phyloP scores from a whole-genome alignment of 2,888 invertebrate species.

The Chrysolina haemoptera region DNA sequence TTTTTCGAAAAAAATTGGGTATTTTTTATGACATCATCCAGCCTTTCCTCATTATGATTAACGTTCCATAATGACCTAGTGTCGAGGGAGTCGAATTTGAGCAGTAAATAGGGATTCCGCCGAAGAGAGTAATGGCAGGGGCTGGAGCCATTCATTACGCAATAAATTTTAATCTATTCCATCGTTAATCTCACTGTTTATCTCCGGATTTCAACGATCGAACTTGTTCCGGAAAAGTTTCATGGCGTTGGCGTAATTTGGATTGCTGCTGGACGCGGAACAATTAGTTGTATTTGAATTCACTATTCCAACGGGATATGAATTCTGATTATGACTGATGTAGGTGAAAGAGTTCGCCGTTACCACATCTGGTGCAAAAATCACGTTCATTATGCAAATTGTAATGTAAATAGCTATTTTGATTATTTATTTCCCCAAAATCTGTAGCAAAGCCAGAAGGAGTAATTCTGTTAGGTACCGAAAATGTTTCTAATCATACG shows the following conservation, averaged over 20 bases:
- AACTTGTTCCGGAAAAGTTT: conserved; percentile 9
- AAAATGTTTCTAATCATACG: no score
- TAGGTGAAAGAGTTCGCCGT: no score
- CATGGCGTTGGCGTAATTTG: neutral
- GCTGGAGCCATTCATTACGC: conserved; percentile 19
- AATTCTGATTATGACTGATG: no score
- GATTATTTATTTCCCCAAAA: no score
- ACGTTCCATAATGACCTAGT: conserved; percentile 20
- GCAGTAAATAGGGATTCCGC: conserved; percentile 6
- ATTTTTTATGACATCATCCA: neutral
- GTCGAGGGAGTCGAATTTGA: conserved; percentile 19
- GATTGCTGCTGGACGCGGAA: neutral
- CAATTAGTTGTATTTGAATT: neutral
- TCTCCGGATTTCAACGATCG: conserved; percentile 13
- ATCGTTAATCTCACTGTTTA: conserved; percentile 24
- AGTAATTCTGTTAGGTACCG: no score
- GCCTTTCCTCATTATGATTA: neutral
- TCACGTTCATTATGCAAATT: no score
- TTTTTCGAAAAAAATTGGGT: neutral
- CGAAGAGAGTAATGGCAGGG: conserved; percentile 19
- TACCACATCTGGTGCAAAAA: no score
- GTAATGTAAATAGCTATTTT: no score
- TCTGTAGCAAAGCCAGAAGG: no score
- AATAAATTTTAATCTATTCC: conserved; percentile 27
- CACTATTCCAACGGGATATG: no score